These are phyloP conservation scores for Dasypolia templi DNA, from an alignment of 2,888 invertebrate genomes.

Conservation along the genomic window DNA sequence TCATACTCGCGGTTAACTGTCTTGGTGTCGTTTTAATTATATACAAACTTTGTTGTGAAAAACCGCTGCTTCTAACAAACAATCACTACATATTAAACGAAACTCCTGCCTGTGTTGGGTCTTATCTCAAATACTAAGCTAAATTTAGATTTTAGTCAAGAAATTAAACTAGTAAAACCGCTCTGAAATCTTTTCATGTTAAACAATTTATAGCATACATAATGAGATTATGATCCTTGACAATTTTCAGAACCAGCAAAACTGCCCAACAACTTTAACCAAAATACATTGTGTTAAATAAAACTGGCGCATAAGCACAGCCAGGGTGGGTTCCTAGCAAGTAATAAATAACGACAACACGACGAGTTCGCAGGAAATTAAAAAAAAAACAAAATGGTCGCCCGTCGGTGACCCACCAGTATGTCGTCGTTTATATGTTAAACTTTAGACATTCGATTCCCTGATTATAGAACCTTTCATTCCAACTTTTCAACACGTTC, in stretches of 20 bases:
- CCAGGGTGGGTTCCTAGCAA: constrained; percentile 44
- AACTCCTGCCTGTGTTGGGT: constrained; percentile 1
- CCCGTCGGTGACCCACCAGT: constrained; percentile 38
- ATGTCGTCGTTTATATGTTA: constrained; percentile 26
- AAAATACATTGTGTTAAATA: constrained; percentile 41
- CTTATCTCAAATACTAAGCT: not conserved
- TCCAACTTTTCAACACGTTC: no score
- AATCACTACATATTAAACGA: constrained; percentile 15
- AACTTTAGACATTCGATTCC: constrained; percentile 31
- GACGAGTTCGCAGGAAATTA: constrained; percentile 61
- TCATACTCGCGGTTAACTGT: constrained; percentile 48
- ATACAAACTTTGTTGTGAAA: constrained; percentile 59
- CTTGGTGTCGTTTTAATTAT: constrained; percentile 62
- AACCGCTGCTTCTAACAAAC: constrained; percentile 25
- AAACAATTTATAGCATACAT: not conserved
- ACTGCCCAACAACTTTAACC: constrained; percentile 13
- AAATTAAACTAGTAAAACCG: not conserved
- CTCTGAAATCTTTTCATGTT: not conserved
- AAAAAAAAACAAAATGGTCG: constrained; percentile 56
- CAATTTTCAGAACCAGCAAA: constrained; percentile 15
- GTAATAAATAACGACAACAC: constrained; percentile 65
- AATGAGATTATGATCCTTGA: constrained; percentile 9
- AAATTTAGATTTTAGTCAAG: not conserved
- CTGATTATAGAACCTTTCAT: constrained; percentile 8
- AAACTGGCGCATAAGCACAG: constrained; percentile 39